Base-by-base conservation (phyloP, 2,888 invertebrate species). In the Aethes cnicana region DNA sequence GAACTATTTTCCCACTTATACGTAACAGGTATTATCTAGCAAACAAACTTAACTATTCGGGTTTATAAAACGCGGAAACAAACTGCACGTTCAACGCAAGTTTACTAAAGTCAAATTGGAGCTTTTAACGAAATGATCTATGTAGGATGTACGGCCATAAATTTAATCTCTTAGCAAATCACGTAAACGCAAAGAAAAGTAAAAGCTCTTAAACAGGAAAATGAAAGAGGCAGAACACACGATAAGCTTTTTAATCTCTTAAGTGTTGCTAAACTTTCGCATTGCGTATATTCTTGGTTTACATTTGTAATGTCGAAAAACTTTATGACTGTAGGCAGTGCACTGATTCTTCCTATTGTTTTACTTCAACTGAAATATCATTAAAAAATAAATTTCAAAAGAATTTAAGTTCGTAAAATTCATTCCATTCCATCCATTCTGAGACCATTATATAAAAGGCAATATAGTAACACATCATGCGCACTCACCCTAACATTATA, bases 161-260 rank as follows among this genome's bases (percentile, higher is more conserved):
- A 76, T 80, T 78, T 77, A 84, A 85, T 84, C 81, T 80, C 69
- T 82, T 83, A 83, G 75, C 64, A 69, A 71, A 73, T 72, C 74
- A 69, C 68, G 72, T 77, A 73, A 81, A 79, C 71, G 72, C 68
- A 71, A 78, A 71, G 74, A 73, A 77, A 81, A 83, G 80, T 81
- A 77, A 84, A 81, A 81, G 78, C 76, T 65, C 69, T 73, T 77
- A 77, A 81, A 81, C 77, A 77, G 76, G 72, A 74, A 78, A 79
- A 82, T 81, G 84, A 84, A 80, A 83, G 81, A 82, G 83, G 81
- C 79, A 74, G 77, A 77, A 76, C 77, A 75, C 72, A 78, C 77
- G 83, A 81, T 81, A 84, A 81, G 73, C 77, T 77, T 82, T 87
- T 84, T 84, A 86, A 87, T 86, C 83, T 82, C 68, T 80, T 81